Percentiles rank a stretch among this genome's conserved stretches.
phyloP scores from a whole-genome alignment of 2,888 invertebrate species.

The Macrophya alboannulata region DNA sequence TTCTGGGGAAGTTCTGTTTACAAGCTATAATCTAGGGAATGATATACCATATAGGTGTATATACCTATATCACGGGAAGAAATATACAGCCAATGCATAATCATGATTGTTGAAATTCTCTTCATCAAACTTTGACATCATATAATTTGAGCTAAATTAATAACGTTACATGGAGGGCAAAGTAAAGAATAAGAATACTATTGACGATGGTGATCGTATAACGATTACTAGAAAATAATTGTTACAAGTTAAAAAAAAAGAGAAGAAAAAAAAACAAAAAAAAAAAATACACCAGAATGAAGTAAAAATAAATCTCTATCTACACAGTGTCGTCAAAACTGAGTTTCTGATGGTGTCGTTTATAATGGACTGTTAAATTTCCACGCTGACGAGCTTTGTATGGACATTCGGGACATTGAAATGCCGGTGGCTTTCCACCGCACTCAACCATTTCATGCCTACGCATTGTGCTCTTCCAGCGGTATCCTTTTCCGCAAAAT shows the following conservation, averaged over 20 bases:
- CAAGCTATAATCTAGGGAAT: not conserved
- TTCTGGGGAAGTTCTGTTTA: not conserved
- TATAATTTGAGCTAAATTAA: not conserved
- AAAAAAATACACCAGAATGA: conserved; percentile 41
- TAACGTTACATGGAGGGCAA: not conserved
- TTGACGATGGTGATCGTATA: not conserved
- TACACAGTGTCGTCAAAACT: conserved; percentile 70
- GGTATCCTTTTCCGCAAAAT: conserved; percentile 92
- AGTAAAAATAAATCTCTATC: conserved; percentile 43
- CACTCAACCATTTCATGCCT: conserved; percentile 93
- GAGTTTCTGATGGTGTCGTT: conserved; percentile 86
- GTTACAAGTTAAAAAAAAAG: conserved; percentile 41
- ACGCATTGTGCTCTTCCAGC: conserved; percentile 92
- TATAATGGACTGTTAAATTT: conserved; percentile 91
- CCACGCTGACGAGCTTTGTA: conserved; percentile 92
- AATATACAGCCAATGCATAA: not conserved
- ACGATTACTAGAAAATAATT: conserved; percentile 42
- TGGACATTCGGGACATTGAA: conserved; percentile 90
- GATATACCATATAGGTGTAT: not conserved
- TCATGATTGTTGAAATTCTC: not conserved
- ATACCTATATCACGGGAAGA: not conserved
- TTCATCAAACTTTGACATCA: conserved; percentile 6
- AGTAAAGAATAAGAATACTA: not conserved
- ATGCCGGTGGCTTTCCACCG: conserved; percentile 91
- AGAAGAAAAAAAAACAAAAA: conserved; percentile 50